phyloP scores from a whole-genome alignment of 2,888 invertebrate species.

The Sphecodes monilicornis region DNA sequence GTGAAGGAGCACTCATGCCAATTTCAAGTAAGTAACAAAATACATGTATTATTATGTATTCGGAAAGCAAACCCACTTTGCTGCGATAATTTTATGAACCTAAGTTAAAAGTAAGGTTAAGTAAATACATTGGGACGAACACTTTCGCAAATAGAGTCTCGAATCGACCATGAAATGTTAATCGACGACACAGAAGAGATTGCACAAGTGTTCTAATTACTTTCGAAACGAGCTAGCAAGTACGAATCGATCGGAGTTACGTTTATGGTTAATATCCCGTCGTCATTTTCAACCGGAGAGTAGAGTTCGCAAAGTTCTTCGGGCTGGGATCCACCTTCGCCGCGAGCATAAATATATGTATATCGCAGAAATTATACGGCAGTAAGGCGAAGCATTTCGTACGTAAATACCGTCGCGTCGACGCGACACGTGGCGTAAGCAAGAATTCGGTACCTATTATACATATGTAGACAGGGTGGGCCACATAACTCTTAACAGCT shows the following conservation, averaged over 20 bases:
- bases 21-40: too few species aligned
- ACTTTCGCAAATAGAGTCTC: too few species aligned
- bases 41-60: too few species aligned
- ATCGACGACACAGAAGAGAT: conserved; percentile 9
- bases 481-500: too few species aligned
- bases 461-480: too few species aligned
- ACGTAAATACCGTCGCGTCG: too few species aligned
- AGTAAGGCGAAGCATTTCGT: background rate
- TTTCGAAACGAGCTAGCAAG: conserved; percentile 23
- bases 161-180: conserved; percentile 21
- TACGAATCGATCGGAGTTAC: conserved; percentile 22
- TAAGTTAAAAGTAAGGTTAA: too few species aligned
- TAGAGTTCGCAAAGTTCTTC: conserved; percentile 27
- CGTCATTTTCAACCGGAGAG: conserved; percentile 15
- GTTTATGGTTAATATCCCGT: conserved; percentile 33
- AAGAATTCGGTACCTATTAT: background rate
- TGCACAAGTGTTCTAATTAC: conserved; percentile 40
- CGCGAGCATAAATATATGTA: conserved; percentile 4
- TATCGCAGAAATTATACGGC: background rate
- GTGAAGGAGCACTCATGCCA: too few species aligned
- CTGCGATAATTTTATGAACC: too few species aligned
- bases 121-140: background rate
- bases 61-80: too few species aligned
- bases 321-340: background rate
- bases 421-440: background rate